phyloP scores from a whole-genome alignment of 2,797 vertebrate genomes.

The Enteromius thamalakanensis region DNA sequence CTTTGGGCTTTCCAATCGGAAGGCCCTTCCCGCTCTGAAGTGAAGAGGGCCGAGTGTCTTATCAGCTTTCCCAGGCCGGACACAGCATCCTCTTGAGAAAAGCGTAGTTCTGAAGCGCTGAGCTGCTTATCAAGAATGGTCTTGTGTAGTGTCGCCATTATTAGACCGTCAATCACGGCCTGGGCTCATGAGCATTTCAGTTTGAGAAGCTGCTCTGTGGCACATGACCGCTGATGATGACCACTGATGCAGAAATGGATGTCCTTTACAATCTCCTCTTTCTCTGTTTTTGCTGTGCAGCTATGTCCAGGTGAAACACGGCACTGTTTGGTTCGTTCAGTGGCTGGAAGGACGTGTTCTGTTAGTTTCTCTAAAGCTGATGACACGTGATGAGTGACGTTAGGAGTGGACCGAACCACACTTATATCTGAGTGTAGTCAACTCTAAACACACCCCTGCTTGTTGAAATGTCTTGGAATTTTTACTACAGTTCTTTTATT shows the following conservation, averaged over 20 bases:
- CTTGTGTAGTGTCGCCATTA: constrained; percentile 19
- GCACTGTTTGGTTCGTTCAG: not conserved
- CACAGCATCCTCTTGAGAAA: constrained; percentile 78
- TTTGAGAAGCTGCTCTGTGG: not conserved
- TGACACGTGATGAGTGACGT: not conserved
- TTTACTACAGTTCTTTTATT: too few species aligned
- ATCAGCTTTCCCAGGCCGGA: constrained; percentile 78
- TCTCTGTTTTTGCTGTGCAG: not conserved
- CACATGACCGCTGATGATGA: not conserved
- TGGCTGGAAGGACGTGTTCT: not conserved
- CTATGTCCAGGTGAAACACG: not conserved
- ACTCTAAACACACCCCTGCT: not conserved
- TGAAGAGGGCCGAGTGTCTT: constrained; percentile 70
- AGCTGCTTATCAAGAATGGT: constrained; percentile 24
- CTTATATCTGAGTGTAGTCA: not conserved
- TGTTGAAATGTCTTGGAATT: not conserved
- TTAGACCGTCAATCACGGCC: constrained; percentile 29
- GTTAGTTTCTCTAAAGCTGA: not conserved
- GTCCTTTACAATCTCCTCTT: not conserved
- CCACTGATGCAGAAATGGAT: not conserved
- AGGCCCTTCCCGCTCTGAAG: constrained; percentile 54
- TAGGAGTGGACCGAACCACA: not conserved
- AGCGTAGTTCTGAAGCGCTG: constrained; percentile 62
- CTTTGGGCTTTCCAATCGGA: constrained; percentile 62
- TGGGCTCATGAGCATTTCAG: not conserved